Evolutionary conservation across 2,888 invertebrate species (phyloP).

Genomic region (Dilophus febrilis): DNA sequence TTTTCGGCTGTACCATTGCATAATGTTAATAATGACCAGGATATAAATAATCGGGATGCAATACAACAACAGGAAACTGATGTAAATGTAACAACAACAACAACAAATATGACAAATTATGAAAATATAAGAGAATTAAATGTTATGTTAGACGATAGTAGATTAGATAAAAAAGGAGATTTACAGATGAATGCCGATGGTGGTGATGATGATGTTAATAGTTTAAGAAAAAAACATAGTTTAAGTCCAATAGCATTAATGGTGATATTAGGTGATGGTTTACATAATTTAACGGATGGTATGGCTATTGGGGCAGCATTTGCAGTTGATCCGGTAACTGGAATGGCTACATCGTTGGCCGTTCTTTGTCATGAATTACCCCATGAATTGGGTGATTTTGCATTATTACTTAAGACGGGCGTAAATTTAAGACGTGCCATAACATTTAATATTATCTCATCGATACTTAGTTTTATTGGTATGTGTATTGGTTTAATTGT

Average conservation of each 20-base stretch:
- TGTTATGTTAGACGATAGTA: slow-evolving; percentile 38
- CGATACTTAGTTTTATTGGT: slow-evolving; percentile 54
- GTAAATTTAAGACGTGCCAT: slow-evolving; percentile 54
- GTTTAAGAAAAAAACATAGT: slow-evolving; percentile 24
- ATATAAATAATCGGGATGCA: no score
- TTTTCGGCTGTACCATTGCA: no score
- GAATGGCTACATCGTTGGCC: slow-evolving; percentile 60
- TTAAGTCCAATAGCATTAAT: slow-evolving; percentile 56
- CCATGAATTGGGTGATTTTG: slow-evolving; percentile 69
- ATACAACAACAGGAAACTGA: background rate
- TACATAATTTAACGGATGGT: slow-evolving; percentile 67
- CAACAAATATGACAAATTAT: slow-evolving; percentile 17
- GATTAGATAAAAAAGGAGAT: slow-evolving; percentile 19
- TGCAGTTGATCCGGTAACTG: slow-evolving; percentile 51
- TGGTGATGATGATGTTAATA: slow-evolving; percentile 1
- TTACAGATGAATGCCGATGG: no score
- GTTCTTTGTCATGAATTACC: slow-evolving; percentile 69
- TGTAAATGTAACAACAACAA: slow-evolving; percentile 3
- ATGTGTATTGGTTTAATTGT: slow-evolving; percentile 54
- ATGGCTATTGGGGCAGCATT: slow-evolving; percentile 67
- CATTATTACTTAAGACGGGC: slow-evolving; percentile 57
- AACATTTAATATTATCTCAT: slow-evolving; percentile 56
- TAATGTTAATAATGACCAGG: no score
- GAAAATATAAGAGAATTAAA: slow-evolving; percentile 34
- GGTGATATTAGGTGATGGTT: slow-evolving; percentile 63